Evolutionary conservation across 2,888 invertebrate species (phyloP), one percentile per base, ranked within the genome.

Genomic region (Uloborus plumipes): DNA sequence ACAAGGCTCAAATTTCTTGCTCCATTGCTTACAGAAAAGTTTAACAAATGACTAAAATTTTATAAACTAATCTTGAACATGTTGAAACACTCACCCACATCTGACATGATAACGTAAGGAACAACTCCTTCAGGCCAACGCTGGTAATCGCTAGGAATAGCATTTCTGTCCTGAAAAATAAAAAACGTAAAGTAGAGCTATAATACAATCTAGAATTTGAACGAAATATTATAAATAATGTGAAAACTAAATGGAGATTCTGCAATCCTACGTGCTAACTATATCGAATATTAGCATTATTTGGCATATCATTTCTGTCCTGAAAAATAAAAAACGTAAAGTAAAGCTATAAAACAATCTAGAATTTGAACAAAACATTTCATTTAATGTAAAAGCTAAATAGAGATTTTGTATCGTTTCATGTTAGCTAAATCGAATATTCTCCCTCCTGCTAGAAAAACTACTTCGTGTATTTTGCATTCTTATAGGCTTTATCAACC

Each of bases 291-390:
- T 16, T 62, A n/a, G n/a, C n/a, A n/a, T n/a, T n/a, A n/a, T n/a
- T n/a, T n/a, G 78, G 74, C 22, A 84, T 65, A 22, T 78, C 84
- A 70, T 84, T 84, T 49, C 78, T 67, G 15, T 84, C 84, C 84
- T 84, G 39, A 16, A 22, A 53, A 31, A 31, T n/a, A 47, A 61
- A 61, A 61, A 22, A 26, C 4, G 13, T 20, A 55, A 9, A 11
- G 11, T 39, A 11, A 3, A 39, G 2, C 39, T 39, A 39, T 9
- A 31, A 39, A 6, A 39, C 3, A 39, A 11, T 6, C 2, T 1
- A 11, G 2, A 39, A 39, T 9, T 31, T 39, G 1, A 39, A 39
- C 11, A 11, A 39, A 39, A 39, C 39, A 39, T 16, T 65, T 1
- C 6, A 47, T 13, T 31, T 47, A 13, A 7, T 62, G 9, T 62